phyloP scores from a whole-genome alignment of 2,113 vertebrate genomes.

The Neomonachus schauinslandi region DNA sequence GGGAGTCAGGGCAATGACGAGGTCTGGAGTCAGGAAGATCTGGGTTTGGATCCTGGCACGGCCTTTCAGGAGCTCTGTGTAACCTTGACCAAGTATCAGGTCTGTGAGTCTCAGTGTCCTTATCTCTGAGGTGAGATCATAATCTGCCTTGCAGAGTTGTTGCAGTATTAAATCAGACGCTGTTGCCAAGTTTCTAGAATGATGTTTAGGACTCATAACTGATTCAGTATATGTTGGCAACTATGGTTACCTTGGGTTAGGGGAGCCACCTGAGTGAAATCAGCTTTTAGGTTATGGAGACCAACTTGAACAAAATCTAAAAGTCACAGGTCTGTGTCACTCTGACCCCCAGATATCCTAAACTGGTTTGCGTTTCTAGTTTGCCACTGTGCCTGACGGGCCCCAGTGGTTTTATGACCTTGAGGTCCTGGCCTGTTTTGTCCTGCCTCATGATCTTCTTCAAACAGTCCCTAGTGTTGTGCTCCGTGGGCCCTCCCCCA shows the following conservation, averaged over 20 bases:
- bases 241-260: background rate
- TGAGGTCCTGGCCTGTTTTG: background rate
- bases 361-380: background rate
- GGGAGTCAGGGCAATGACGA: background rate
- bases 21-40: background rate
- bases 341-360: background rate
- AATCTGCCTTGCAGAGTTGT: background rate
- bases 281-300: background rate
- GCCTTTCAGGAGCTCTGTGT: background rate
- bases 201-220: background rate
- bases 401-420: background rate
- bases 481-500: background rate
- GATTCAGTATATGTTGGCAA: background rate
- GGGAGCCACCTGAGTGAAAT: background rate
- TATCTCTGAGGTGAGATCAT: background rate
- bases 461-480: rapidly evolving
- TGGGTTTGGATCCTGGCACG: background rate
- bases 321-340: background rate
- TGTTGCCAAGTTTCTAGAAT: background rate
- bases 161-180: background rate
- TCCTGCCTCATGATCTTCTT: background rate
- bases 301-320: background rate
- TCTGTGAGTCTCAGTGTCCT: background rate
- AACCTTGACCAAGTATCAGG: background rate
- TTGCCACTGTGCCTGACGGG: background rate